Conservation (phyloP, 2,888 invertebrate species). For the Keiferia lycopersicella region DNA sequence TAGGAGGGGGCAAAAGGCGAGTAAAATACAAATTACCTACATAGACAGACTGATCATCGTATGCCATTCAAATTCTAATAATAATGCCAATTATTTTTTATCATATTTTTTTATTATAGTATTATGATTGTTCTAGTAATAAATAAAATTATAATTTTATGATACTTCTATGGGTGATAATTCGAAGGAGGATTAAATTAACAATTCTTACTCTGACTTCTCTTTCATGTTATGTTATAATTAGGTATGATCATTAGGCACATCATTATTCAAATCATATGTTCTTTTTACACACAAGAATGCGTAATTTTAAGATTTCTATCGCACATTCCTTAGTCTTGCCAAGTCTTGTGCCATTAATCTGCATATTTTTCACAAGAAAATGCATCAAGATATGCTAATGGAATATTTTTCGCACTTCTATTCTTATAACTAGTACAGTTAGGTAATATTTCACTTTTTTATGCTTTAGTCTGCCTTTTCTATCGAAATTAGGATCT, state of each 20-base stretch:
- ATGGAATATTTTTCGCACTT: conserved; percentile 9
- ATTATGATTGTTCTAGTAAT: too few relatives aligned
- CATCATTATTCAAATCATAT: background rate
- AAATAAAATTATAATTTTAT: too few relatives aligned
- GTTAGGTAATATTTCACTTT: background rate
- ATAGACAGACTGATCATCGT: too few relatives aligned
- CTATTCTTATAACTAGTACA: background rate
- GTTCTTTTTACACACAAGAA: background rate
- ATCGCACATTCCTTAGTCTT: background rate
- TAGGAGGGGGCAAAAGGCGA: too few relatives aligned
- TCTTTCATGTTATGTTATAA: background rate
- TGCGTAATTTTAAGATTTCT: background rate
- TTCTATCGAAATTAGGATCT: too few relatives aligned
- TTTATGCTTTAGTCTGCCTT: background rate
- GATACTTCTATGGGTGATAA: too few relatives aligned
- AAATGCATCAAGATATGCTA: background rate
- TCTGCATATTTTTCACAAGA: background rate
- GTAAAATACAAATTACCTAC: too few relatives aligned
- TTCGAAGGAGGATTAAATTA: background rate
- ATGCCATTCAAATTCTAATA: too few relatives aligned
- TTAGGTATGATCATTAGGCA: background rate
- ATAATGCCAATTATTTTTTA: too few relatives aligned
- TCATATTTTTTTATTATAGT: too few relatives aligned
- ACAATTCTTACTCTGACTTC: background rate
- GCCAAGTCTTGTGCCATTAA: background rate